Base-by-base conservation (phyloP, 2,113 vertebrate genomes). In the Gambusia holbrooki region DNA sequence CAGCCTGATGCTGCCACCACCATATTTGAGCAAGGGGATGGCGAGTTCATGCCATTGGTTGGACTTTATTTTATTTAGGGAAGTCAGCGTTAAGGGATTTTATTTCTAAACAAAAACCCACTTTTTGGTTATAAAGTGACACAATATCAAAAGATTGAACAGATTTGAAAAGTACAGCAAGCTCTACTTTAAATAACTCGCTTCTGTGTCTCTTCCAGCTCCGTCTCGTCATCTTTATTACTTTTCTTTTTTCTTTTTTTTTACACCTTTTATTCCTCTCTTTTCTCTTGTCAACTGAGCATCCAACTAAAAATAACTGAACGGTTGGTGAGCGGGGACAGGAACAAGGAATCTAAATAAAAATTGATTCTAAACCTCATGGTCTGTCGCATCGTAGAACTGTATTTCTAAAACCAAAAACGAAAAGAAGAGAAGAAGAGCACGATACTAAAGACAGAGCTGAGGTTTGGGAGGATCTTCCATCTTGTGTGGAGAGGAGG, bases 401-500 rank as follows among this genome's bases (percentile, higher is more conserved):
- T 11, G 51, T n/a, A 58, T n/a, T 58, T 25, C 25, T 58, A 58
- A n/a, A 58, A 58, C n/a, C 17, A 10, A 58, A 37, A 37, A 10
- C 0, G 14, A 25, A 54, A 9, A 25, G 19, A 37, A 65, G n/a
- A 11, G 25, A 5, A 33, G 40, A 63, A 2, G 42, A 19, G 17
- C 32, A 17, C 65, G 35, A 64, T 66, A 45, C 29, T 17, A n/a
- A 78, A 51, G 29, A 76, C 45, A 27, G 27, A 62, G 77, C 69
- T 60, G 64, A 74, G 61, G 76, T 74, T 73, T 82, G 0, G 42
- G 79, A 85, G 78, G 42, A 77, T 76, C 82, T 73, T 48, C 73
- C 62, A 62, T 88, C 69, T 82, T 78, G 82, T 69, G 81, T 81
- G 78, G 72, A 73, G 58, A 42, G 71, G 58, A 70, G 62, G 45